phyloP scores from a whole-genome alignment of 92 coral and sea anemone genomes.

The Porites cylindrica region DNA sequence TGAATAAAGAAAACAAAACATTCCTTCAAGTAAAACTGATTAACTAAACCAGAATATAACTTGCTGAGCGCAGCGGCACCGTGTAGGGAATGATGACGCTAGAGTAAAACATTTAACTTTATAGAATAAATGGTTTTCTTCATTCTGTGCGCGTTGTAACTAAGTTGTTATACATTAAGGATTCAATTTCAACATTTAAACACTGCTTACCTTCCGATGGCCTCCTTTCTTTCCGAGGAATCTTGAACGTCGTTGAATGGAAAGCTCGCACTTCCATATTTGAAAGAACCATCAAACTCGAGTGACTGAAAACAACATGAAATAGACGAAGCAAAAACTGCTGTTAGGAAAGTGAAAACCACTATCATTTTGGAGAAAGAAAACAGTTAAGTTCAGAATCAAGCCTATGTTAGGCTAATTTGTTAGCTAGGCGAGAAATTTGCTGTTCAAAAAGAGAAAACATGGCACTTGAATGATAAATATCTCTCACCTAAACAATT shows the following conservation, averaged over 20 bases:
- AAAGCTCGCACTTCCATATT: background rate
- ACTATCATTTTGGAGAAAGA: too few relatives aligned
- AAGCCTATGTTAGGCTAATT: background rate
- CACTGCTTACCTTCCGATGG: slow-evolving; percentile 57
- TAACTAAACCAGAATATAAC: background rate
- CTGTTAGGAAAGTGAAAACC: background rate
- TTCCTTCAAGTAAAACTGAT: background rate
- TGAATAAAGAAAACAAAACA: background rate
- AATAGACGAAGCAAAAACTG: too few relatives aligned
- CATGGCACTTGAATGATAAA: background rate
- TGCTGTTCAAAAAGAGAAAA: background rate
- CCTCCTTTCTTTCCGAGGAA: slow-evolving; percentile 57
- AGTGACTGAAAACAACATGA: background rate
- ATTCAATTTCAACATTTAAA: too few relatives aligned
- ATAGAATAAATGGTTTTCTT: background rate
- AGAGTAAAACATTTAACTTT: background rate
- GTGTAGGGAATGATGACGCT: background rate
- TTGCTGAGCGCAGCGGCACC: background rate
- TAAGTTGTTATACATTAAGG: too few relatives aligned
- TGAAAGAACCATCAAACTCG: background rate
- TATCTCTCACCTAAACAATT: too few relatives aligned
- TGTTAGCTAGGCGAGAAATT: too few relatives aligned
- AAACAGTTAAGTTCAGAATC: background rate
- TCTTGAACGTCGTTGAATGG: slow-evolving; percentile 30
- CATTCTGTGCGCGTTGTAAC: background rate